Evolutionary conservation across 2,113 vertebrate species (phyloP), one percentile per base, ranked within the genome.

Genomic region (Mormyrus iriodes): DNA sequence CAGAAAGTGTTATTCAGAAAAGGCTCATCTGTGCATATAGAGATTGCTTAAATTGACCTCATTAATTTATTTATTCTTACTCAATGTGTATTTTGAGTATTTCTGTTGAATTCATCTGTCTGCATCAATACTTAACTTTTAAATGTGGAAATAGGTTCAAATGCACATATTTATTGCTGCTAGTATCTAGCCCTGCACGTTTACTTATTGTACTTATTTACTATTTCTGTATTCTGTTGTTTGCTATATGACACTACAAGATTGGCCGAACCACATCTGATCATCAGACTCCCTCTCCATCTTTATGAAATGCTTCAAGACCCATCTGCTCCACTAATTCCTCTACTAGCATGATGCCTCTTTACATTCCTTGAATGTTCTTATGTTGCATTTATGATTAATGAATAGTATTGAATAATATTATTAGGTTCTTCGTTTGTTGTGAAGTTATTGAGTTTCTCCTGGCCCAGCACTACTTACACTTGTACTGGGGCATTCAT

Each of bases 1-100:
- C 90, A 93, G 92, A 92, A 93, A n/a, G n/a, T 13, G 10, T 69
- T 13, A 69, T 31, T 10, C 27, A 31, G 27, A 69, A 31, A 69
- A 31, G 10, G 9, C n/a, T 27, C n/a, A 69, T 27, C 2, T 61
- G 21, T 61, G 24, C 55, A n/a, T 61, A 61, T 9, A 61, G 55
- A 24, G 21, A 24, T 58, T 58, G 55, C 55, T 58, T 58, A 61
- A n/a, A 61, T n/a, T 61, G 55, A n/a, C 3, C 6, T 58, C 21
- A 24, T 58, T 58, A 58, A n/a, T 9, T 61, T 58, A 58, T 61
- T 9, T 61, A 61, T 61, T 61, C 7, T 61, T n/a, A n/a, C 55
- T 61, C 24, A 61, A n/a, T 61, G 55, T 61, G 55, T 61, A n/a
- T 61, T 61, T 21, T 58, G 24, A 61, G 55, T 24, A n/a, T 61